Conservation (phyloP, 2,888 invertebrate genomes). For the Lottia gigantea region DNA sequence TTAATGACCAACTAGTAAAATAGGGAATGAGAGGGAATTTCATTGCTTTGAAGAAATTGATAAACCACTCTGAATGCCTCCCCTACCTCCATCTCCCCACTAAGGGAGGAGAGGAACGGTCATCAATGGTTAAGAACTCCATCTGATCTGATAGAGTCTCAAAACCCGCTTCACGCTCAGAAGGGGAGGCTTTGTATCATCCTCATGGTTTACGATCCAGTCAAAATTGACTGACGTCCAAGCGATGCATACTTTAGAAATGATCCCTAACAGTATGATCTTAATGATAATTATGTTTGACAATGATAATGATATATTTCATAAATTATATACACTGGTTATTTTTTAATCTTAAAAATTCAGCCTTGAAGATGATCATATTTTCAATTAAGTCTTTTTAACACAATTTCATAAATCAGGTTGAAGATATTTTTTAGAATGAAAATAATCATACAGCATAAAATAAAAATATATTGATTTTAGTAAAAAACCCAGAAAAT, state of each 20-base stretch:
- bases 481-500: no score
- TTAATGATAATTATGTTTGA: constrained; percentile 21
- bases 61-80: constrained; percentile 53
- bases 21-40: no score
- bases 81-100: constrained; percentile 45
- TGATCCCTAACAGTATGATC: constrained; percentile 58
- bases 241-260: constrained; percentile 55
- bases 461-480: no score
- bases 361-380: no score
- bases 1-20: no score
- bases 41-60: neutral
- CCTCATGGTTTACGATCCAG: constrained; percentile 50
- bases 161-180: constrained; percentile 52
- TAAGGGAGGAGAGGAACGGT: constrained; percentile 46
- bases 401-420: no score
- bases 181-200: constrained; percentile 46
- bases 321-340: no score
- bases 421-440: no score
- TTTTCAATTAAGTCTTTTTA: no score
- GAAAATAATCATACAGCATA: no score
- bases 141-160: constrained; percentile 23
- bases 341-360: no score
- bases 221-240: constrained; percentile 54
- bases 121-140: constrained; percentile 42
- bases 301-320: no score